Percentiles rank a stretch among this genome's conserved stretches.
These are phyloP conservation scores for Amphiduros pacificus DNA, from an alignment of 2,888 invertebrate genomes.

Conservation along the genomic window DNA sequence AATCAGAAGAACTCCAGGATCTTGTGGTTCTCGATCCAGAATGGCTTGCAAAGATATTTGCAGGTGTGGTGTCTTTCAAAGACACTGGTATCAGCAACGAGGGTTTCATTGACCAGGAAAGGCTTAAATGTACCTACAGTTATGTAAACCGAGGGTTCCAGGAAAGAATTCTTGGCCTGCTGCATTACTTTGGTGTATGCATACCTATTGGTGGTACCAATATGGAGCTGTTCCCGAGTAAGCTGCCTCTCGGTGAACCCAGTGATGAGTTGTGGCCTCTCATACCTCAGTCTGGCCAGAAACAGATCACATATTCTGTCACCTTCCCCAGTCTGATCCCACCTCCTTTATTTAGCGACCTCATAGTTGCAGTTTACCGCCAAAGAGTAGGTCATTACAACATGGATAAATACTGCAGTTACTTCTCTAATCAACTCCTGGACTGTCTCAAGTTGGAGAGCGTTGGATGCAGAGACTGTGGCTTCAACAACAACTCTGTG, in stretches of 20 bases:
- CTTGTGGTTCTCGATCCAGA: slow-evolving; percentile 33
- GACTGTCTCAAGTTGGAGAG: slow-evolving; percentile 21
- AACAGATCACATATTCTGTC: slow-evolving; percentile 27
- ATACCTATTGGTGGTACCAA: slow-evolving; percentile 23
- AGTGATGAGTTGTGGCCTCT: slow-evolving; percentile 26
- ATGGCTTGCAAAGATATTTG: slow-evolving; percentile 32
- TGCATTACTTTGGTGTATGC: slow-evolving; percentile 30
- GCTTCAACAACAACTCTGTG: not conserved
- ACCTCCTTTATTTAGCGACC: slow-evolving; percentile 30
- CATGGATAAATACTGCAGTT: slow-evolving; percentile 12
- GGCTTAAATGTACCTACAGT: slow-evolving; percentile 20
- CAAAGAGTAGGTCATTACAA: slow-evolving; percentile 7
- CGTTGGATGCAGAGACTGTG: slow-evolving; percentile 25
- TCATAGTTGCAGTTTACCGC: slow-evolving; percentile 22
- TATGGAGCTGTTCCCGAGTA: slow-evolving; percentile 29
- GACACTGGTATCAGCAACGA: slow-evolving; percentile 28
- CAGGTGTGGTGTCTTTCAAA: slow-evolving; percentile 25
- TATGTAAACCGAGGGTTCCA: slow-evolving; percentile 8
- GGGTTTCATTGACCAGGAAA: slow-evolving; percentile 26
- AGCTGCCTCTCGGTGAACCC: slow-evolving; percentile 31
- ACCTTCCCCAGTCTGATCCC: slow-evolving; percentile 30
- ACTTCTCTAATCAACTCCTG: slow-evolving; percentile 29
- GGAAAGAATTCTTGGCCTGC: slow-evolving; percentile 22
- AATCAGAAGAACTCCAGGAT: slow-evolving; percentile 21
- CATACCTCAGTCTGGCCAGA: slow-evolving; percentile 9